Conservation (phyloP, 2,113 vertebrate genomes). For the Coptodon rendalli region DNA sequence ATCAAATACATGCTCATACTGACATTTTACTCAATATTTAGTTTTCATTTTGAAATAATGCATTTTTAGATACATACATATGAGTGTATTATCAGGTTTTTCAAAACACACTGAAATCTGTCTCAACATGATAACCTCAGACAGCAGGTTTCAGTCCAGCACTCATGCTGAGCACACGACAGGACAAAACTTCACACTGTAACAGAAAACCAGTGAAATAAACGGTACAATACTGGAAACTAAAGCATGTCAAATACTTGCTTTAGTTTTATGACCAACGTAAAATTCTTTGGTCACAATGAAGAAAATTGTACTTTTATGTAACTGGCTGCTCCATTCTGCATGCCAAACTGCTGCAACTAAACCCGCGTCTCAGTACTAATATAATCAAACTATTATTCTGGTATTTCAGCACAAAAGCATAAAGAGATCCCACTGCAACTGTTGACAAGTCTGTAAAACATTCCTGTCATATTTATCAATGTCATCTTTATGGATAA, state of each 20-base stretch:
- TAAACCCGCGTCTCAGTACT: fast-evolving
- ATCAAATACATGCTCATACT: background rate
- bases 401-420: background rate
- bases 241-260: fast-evolving
- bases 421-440: background rate
- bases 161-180: background rate
- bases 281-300: background rate
- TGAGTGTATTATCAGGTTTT: background rate
- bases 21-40: fast-evolving
- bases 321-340: background rate
- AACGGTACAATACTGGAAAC: background rate
- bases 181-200: background rate
- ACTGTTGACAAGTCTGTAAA: background rate
- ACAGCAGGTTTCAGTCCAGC: background rate
- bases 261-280: background rate
- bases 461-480: background rate
- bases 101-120: background rate
- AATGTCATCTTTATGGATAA: fast-evolving
- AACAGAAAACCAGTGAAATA: background rate
- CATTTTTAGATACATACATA: background rate
- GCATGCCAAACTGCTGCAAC: background rate
- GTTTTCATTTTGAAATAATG: background rate
- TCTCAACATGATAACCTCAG: background rate
- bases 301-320: background rate
- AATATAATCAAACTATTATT: background rate